Evolutionary conservation across 2,797 vertebrate species (phyloP).

Genomic region (Sebastes steindachneri): DNA sequence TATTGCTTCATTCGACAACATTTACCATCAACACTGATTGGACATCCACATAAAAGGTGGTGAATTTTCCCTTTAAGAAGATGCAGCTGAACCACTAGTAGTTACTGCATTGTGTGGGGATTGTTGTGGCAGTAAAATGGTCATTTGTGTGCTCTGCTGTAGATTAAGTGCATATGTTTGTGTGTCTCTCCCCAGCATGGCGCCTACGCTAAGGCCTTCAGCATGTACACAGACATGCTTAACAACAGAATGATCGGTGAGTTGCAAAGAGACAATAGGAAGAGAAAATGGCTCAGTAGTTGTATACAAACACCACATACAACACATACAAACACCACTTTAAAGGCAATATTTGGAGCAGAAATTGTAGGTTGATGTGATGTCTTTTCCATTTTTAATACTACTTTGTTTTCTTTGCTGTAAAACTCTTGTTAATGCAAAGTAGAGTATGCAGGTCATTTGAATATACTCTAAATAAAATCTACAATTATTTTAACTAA

Average conservation of each 20-base stretch:
- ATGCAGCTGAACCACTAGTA: not conserved
- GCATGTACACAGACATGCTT: constrained; percentile 86
- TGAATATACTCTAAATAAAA: not conserved
- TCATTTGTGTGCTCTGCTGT: not conserved
- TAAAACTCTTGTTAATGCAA: not conserved
- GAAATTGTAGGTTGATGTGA: not conserved
- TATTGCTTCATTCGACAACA: no score
- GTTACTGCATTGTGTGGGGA: not conserved
- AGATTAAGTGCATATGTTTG: not conserved
- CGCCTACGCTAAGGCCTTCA: constrained; percentile 85
- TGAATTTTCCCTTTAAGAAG: not conserved
- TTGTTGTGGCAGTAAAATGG: not conserved
- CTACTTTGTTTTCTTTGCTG: not conserved
- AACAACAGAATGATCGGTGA: constrained; percentile 90
- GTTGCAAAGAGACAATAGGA: constrained; percentile 5
- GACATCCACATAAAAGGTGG: not conserved
- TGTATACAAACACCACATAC: not conserved
- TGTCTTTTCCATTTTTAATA: not conserved
- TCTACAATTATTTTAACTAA: not conserved
- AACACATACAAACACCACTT: not conserved
- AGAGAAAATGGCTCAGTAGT: not conserved
- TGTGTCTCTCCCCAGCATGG: constrained; percentile 79
- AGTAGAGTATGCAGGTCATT: not conserved
- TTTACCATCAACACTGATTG: no score
- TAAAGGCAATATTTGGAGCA: not conserved